Percentiles rank a stretch among this genome's conserved stretches.
Evolutionary conservation across 2,888 invertebrate species (phyloP).

Genomic region (Andricus quercusramuli): DNA sequence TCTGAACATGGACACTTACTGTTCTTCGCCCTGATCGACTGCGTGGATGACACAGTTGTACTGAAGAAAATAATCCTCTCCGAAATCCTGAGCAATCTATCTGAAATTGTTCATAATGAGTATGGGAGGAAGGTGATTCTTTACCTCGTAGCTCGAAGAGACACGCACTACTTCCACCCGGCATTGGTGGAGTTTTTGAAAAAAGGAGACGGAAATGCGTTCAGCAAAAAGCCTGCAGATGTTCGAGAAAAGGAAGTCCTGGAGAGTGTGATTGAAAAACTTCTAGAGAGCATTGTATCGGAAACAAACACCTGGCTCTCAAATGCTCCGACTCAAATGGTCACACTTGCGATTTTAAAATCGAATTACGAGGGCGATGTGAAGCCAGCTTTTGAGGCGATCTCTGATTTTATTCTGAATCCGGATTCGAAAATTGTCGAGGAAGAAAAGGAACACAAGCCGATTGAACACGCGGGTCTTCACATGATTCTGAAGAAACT

Average conservation of each 20-base stretch:
- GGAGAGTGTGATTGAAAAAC: conserved; percentile 82
- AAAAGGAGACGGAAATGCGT: conserved; percentile 86
- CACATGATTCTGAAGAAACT: conserved; percentile 89
- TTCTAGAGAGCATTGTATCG: conserved; percentile 81
- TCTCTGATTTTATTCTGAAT: conserved; percentile 79
- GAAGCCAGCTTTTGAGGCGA: conserved; percentile 77
- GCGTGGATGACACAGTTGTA: conserved; percentile 95
- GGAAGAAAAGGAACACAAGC: conserved; percentile 74
- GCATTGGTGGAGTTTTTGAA: conserved; percentile 86
- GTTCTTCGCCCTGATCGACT: conserved; percentile 91
- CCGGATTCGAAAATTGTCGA: conserved; percentile 81
- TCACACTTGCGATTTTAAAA: conserved; percentile 86
- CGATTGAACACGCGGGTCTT: conserved; percentile 87
- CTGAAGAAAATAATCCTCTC: conserved; percentile 90
- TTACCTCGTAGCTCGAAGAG: conserved; percentile 92
- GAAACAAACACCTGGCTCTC: conserved; percentile 85
- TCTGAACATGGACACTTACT: conserved; percentile 94
- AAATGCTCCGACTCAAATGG: conserved; percentile 84
- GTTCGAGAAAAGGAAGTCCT: conserved; percentile 85
- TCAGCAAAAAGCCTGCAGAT: conserved; percentile 86
- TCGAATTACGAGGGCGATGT: conserved; percentile 80
- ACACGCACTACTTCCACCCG: conserved; percentile 91
- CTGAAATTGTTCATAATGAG: conserved; percentile 86
- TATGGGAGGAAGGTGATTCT: conserved; percentile 92
- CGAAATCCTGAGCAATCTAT: conserved; percentile 83